phyloP scores from a whole-genome alignment of 92 coral and sea anemone genomes.

The Paragorgia papillata region DNA sequence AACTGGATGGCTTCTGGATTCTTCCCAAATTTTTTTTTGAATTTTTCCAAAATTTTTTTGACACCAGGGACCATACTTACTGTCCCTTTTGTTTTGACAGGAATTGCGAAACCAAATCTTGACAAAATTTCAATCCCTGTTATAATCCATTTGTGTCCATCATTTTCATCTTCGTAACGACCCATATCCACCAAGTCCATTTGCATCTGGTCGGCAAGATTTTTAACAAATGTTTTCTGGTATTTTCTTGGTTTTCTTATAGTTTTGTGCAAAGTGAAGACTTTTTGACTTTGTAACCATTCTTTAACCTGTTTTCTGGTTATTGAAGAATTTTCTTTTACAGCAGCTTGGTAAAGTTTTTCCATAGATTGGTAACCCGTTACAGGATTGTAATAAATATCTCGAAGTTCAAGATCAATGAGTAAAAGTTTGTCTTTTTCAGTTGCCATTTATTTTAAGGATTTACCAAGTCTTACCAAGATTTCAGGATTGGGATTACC shows the following conservation, averaged over 20 bases:
- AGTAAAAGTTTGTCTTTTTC: constrained; percentile 1
- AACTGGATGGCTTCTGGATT: constrained; percentile 9
- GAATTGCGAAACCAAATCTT: constrained; percentile 25
- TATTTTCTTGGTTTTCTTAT: constrained; percentile 8
- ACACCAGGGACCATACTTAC: neutral
- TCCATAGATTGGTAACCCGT: constrained; percentile 30
- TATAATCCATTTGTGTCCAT: constrained; percentile 36
- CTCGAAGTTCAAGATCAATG: constrained; percentile 1
- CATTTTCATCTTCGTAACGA: constrained; percentile 16
- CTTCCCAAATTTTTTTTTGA: constrained; percentile 23
- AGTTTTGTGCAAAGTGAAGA: constrained; percentile 13
- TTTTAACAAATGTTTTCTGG: neutral
- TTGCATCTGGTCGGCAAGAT: constrained; percentile 40
- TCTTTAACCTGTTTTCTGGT: constrained; percentile 21
- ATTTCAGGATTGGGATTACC: too few species aligned
- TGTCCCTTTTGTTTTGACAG: constrained; percentile 28
- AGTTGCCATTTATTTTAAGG: too few species aligned
- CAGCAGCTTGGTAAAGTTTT: constrained; percentile 7
- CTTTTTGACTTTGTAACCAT: constrained; percentile 10
- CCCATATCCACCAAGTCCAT: constrained; percentile 38
- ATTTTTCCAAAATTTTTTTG: neutral
- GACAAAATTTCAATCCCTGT: constrained; percentile 33
- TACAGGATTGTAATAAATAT: constrained; percentile 9
- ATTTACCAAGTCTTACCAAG: too few species aligned
- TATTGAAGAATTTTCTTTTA: neutral